Evolutionary conservation across 2,888 invertebrate species (phyloP).

Genomic region (Lymantria dispar): DNA sequence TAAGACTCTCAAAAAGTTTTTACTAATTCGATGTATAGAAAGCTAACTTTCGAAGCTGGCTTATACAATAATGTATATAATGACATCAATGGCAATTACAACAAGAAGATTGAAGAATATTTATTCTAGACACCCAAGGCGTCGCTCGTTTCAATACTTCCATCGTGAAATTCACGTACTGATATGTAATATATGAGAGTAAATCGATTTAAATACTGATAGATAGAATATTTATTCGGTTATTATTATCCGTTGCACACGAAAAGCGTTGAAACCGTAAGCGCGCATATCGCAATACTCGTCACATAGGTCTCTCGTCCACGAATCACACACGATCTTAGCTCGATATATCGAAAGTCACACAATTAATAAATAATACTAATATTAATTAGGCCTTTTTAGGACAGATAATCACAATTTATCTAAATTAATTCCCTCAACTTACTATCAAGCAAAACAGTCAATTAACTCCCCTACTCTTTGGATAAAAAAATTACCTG

Average conservation of each 20-base stretch:
- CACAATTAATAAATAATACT: slow-evolving; percentile 73
- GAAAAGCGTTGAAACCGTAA: slow-evolving; percentile 59
- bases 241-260: slow-evolving; percentile 48
- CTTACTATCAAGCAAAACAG: slow-evolving; percentile 41
- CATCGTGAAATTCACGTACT: slow-evolving; percentile 77
- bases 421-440: slow-evolving; percentile 62
- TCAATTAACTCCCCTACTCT: slow-evolving; percentile 51
- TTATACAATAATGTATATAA: slow-evolving; percentile 50
- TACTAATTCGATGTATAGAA: slow-evolving; percentile 76
- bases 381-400: slow-evolving; percentile 81
- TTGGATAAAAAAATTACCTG: slow-evolving; percentile 65
- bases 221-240: slow-evolving; percentile 52
- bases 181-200: slow-evolving; percentile 78
- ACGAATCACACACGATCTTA: slow-evolving; percentile 45
- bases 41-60: slow-evolving; percentile 62
- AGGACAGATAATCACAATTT: slow-evolving; percentile 80
- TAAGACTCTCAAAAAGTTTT: slow-evolving; percentile 56
- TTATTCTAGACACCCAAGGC: slow-evolving; percentile 57
- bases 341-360: slow-evolving; percentile 68
- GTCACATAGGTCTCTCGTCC: slow-evolving; percentile 18
- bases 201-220: slow-evolving; percentile 73
- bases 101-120: slow-evolving; percentile 58
- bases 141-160: slow-evolving; percentile 56
- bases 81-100: slow-evolving; percentile 66
- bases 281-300: slow-evolving; percentile 44